Percentiles rank a stretch among this genome's conserved stretches.
Conservation (phyloP, 2,113 vertebrate genomes). For the Motacilla alba region DNA sequence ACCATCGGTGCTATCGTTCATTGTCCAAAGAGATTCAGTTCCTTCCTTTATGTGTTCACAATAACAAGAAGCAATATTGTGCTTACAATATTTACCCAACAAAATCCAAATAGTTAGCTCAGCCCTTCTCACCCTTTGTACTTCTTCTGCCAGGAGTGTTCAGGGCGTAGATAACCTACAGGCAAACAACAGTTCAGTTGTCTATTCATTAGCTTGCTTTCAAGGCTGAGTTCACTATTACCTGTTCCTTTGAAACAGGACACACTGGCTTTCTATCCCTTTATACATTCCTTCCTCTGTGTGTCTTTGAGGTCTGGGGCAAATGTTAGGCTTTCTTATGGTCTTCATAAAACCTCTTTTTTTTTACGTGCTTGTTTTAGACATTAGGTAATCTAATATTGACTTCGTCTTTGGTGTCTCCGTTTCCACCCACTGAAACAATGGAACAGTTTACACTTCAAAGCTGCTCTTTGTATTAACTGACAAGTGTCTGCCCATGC, state of each 20-base stretch:
- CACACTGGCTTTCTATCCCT: not conserved
- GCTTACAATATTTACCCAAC: not conserved
- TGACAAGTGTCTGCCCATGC: not conserved
- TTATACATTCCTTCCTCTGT: not conserved
- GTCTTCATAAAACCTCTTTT: not conserved
- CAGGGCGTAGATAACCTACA: not conserved
- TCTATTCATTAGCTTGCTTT: not conserved
- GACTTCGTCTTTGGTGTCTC: not conserved
- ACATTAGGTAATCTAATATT: not conserved
- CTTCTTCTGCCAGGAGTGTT: not conserved
- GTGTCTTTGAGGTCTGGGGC: not conserved
- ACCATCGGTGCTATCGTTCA: not conserved
- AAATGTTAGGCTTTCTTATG: not conserved
- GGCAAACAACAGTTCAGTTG: not conserved
- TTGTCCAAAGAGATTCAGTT: not conserved
- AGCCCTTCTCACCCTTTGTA: not conserved
- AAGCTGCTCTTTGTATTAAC: not conserved
- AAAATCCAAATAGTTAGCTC: not conserved
- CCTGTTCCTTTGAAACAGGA: not conserved
- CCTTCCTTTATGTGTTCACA: not conserved
- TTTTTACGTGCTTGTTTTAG: not conserved
- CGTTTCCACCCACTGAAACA: not conserved
- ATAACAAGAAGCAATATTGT: not conserved
- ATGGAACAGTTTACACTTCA: not conserved
- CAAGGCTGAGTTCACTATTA: not conserved